Conservation (phyloP, 1,140 invertebrate genomes). For the Heliconius hewitsoni region DNA sequence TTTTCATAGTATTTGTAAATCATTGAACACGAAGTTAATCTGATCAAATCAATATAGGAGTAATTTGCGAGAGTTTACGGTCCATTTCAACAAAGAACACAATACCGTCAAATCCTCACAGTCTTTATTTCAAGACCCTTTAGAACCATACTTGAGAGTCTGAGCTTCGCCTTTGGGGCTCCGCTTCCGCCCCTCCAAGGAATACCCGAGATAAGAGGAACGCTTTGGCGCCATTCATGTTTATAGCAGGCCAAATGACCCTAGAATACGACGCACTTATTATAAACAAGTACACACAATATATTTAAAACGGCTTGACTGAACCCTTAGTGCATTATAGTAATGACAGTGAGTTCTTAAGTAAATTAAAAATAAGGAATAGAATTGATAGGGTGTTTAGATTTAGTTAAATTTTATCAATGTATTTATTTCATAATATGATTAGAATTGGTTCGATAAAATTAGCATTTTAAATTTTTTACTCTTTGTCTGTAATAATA, state of each 20-base stretch:
- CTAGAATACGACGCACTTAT: constrained; percentile 76
- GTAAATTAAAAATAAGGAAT: neutral
- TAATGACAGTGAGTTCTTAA: neutral
- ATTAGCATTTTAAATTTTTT: too few species aligned
- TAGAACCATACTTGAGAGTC: constrained; percentile 74
- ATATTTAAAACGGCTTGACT: constrained; percentile 53
- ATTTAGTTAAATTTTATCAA: too few species aligned
- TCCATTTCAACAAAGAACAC: constrained; percentile 75
- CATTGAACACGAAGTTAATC: constrained; percentile 53
- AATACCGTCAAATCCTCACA: constrained; percentile 65
- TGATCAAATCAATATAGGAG: constrained; percentile 71
- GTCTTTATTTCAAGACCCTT: constrained; percentile 76
- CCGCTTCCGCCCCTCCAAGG: constrained; percentile 75
- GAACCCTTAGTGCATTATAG: constrained; percentile 18
- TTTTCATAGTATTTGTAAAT: constrained; percentile 44
- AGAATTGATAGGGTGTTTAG: neutral
- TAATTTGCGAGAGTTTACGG: constrained; percentile 74
- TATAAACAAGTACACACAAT: constrained; percentile 74
- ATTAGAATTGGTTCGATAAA: too few species aligned
- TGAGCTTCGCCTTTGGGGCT: constrained; percentile 63
- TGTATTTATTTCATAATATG: too few species aligned
- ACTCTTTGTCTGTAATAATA: too few species aligned
- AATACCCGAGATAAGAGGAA: constrained; percentile 79
- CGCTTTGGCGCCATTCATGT: constrained; percentile 79
- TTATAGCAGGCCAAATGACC: constrained; percentile 77